A percentile compares a stretch with the other conserved stretches of the same genome.
Conservation (phyloP, 1,140 invertebrate species). For the Cyclargus thomasi region DNA sequence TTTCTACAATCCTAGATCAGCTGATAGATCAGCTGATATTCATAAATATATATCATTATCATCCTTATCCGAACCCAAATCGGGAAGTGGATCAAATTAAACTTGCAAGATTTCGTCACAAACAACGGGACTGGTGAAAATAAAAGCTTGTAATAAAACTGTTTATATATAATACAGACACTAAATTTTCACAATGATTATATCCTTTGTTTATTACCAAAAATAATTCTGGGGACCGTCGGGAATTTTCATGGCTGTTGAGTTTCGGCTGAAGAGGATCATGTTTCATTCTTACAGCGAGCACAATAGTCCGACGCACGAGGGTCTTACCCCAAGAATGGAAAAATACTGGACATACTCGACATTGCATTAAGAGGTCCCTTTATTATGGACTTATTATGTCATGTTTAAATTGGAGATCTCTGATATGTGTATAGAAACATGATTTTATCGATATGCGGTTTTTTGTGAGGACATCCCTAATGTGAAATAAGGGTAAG, state of each 20-base stretch:
- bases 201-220: conserved; percentile 14
- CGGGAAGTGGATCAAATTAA: too few relatives aligned
- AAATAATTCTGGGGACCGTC: background rate
- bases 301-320: conserved; percentile 23
- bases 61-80: too few relatives aligned
- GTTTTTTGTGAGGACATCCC: background rate
- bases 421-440: conserved; percentile 15
- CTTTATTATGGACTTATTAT: conserved; percentile 1
- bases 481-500: background rate
- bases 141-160: too few relatives aligned
- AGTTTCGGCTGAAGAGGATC: conserved; percentile 49
- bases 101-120: too few relatives aligned
- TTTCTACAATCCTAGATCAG: too few relatives aligned
- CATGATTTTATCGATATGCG: conserved; percentile 4
- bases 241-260: conserved; percentile 49
- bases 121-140: too few relatives aligned
- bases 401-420: background rate
- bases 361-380: background rate
- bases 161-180: too few relatives aligned
- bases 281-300: conserved; percentile 40
- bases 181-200: too few relatives aligned
- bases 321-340: conserved; percentile 10
- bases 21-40: too few relatives aligned
- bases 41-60: too few relatives aligned
- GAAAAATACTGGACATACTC: conserved; percentile 1